phyloP scores from a whole-genome alignment of 2,888 invertebrate species.

The Nemotelus nigrinus region DNA sequence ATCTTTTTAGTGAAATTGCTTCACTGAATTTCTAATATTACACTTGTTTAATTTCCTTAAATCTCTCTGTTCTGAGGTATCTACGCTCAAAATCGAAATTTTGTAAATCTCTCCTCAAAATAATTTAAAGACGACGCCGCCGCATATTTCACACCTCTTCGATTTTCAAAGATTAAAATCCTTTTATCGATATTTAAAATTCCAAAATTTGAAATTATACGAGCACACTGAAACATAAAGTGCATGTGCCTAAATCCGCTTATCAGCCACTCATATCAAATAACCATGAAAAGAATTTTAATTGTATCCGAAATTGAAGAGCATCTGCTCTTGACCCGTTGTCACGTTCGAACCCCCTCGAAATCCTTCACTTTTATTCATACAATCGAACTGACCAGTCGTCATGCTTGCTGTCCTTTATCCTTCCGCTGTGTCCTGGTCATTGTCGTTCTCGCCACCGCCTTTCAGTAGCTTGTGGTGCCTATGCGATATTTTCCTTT shows the following conservation, averaged over 20 bases:
- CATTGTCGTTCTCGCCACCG: background rate
- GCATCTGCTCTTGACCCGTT: constrained; percentile 45
- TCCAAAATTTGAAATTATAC: constrained; percentile 18
- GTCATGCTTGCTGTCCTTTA: constrained; percentile 46
- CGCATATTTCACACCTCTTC: no score
- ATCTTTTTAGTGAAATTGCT: no score
- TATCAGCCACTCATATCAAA: constrained; percentile 46
- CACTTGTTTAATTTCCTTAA: no score
- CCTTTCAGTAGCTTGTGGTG: constrained; percentile 41
- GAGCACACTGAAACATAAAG: background rate
- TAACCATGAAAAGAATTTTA: constrained; percentile 49
- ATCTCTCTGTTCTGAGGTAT: no score
- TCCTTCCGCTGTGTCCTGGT: constrained; percentile 8
- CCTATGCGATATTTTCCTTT: constrained; percentile 31
- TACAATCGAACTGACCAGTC: constrained; percentile 47
- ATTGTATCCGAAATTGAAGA: constrained; percentile 43
- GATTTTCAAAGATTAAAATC: background rate
- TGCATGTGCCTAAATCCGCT: constrained; percentile 36
- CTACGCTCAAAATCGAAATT: no score
- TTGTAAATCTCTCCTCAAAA: no score
- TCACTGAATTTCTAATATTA: no score
- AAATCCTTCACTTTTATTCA: constrained; percentile 39
- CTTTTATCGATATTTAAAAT: constrained; percentile 24
- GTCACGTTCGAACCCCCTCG: constrained; percentile 19
- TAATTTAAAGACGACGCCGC: no score